Evolutionary conservation across 23 tunicate genomes (phyloP), one percentile per base, ranked within the genome.

Genomic region (Styela clava): DNA sequence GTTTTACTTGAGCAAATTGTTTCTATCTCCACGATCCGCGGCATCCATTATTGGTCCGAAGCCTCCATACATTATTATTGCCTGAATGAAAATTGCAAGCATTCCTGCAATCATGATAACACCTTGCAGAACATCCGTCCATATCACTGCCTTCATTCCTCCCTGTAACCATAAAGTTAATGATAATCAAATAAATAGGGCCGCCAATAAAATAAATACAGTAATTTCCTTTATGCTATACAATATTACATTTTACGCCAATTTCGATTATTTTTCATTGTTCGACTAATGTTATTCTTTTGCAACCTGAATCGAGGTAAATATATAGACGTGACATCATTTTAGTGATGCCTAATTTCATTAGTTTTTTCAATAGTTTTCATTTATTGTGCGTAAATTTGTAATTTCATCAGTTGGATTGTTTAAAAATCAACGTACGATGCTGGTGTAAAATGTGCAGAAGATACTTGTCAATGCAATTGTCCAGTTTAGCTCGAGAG

Each of bases 391-490:
- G n/a, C n/a, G n/a, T n/a, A n/a, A n/a, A n/a, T n/a, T n/a, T n/a
- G n/a, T n/a, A n/a, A n/a, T n/a, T n/a, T n/a, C n/a, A n/a, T n/a
- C n/a, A n/a, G n/a, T n/a, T n/a, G n/a, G n/a, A n/a, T 44, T 44
- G 56, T 44, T 5, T 0, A 1, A 73, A 73, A 2, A 16, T 16
- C 12, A 24, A 79, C 86, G 56, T 7, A 88, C 93, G 7, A 88
- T 27, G 3, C 79, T 65, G 9, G 93, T 88, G 74, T 88, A 88
- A 33, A 83, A 76, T 26, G 93, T 88, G 63, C 93, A 83, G 61
- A 88, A 69, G 25, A 78, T 78, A 35, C 93, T 85, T 7, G 93
- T 88, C 23, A 88, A 23, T 20, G 74, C 68, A n/a, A 88, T 83
- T 20, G 84, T 71, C 87, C 84, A 78, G 56, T 73, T 69, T 63